These are phyloP conservation scores for Sapayoa aenigma DNA, from an alignment of 2,113 vertebrate species.

Conservation along the genomic window DNA sequence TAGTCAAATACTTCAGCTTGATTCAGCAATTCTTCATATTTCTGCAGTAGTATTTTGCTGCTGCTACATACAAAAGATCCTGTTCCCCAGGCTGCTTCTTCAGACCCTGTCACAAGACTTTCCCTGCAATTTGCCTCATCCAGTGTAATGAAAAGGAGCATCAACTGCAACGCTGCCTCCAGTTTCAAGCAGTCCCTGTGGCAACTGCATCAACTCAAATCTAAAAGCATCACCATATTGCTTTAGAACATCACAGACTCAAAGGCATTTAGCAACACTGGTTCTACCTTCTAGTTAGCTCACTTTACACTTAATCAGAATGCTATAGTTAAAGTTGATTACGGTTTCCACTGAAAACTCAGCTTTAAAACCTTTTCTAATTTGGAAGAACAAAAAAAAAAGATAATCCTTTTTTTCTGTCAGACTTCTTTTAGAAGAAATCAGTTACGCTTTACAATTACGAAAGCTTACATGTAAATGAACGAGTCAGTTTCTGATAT, in stretches of 20 bases:
- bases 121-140: background rate
- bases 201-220: background rate
- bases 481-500: background rate
- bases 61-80: background rate
- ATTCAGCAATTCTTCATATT: constrained; percentile 27
- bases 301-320: background rate
- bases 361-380: background rate
- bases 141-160: background rate
- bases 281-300: background rate
- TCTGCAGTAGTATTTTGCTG: background rate
- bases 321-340: background rate
- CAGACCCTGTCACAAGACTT: background rate
- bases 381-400: background rate
- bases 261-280: background rate
- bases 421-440: background rate
- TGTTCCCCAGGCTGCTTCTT: background rate
- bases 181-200: background rate
- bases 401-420: background rate
- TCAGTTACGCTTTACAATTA: background rate
- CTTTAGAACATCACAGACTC: background rate
- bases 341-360: background rate
- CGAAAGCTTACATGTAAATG: background rate
- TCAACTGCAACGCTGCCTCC: background rate
- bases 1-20: background rate
- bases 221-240: background rate